These are phyloP conservation scores for Tetragonisca angustula DNA, from an alignment of 2,888 invertebrate species.

Conservation along the genomic window DNA sequence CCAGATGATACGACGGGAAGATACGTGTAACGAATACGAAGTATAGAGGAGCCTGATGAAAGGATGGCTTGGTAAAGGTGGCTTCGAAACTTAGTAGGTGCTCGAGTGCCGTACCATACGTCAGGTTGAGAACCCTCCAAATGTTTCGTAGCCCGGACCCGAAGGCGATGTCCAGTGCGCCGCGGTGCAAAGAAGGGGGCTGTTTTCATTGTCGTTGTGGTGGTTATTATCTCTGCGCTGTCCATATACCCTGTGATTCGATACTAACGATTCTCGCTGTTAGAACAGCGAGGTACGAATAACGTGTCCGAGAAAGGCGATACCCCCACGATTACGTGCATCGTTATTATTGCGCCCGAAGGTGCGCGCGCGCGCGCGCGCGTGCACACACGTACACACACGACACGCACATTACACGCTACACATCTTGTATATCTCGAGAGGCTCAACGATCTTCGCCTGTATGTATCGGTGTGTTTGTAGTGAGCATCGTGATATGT, in stretches of 20 bases:
- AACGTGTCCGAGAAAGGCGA: slow-evolving; percentile 52
- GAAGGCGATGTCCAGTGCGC: slow-evolving; percentile 76
- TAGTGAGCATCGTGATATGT: slow-evolving; percentile 57
- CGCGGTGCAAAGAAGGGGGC: slow-evolving; percentile 67
- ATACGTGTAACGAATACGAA: not conserved
- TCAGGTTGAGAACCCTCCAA: slow-evolving; percentile 74
- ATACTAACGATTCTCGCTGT: slow-evolving; percentile 45
- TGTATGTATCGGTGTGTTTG: slow-evolving; percentile 39
- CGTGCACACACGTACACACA: slow-evolving; percentile 28
- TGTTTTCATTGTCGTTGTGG: slow-evolving; percentile 64
- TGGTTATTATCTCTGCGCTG: slow-evolving; percentile 66
- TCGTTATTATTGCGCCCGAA: slow-evolving; percentile 64
- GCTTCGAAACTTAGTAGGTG: slow-evolving; percentile 51
- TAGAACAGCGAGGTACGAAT: slow-evolving; percentile 37
- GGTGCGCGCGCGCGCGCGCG: slow-evolving; percentile 64
- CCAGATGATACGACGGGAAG: not conserved
- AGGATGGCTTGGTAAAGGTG: slow-evolving; percentile 39
- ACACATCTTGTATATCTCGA: slow-evolving; percentile 39
- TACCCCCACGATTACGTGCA: slow-evolving; percentile 62
- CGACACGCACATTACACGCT: slow-evolving; percentile 7
- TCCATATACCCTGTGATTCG: slow-evolving; percentile 49
- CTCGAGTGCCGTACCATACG: slow-evolving; percentile 10
- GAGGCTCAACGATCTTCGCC: slow-evolving; percentile 64
- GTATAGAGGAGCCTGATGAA: not conserved
- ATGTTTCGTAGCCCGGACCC: slow-evolving; percentile 71